Conservation (phyloP, 2,888 invertebrate species). For the Muscina levida region DNA sequence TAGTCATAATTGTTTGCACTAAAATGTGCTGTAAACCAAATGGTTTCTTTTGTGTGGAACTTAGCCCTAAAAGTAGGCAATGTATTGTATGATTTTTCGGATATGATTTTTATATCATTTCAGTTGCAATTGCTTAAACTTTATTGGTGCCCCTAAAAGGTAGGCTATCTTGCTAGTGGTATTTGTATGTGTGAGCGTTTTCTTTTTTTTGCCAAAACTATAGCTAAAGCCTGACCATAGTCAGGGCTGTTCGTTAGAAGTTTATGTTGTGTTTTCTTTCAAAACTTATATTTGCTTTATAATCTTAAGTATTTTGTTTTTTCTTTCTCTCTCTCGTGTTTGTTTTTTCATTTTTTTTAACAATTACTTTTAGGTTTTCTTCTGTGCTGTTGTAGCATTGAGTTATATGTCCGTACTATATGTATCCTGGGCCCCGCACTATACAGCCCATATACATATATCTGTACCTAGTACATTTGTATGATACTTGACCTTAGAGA, state of each 20-base stretch:
- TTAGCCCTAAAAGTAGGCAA: slow-evolving; percentile 1
- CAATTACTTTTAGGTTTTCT: slow-evolving; percentile 41
- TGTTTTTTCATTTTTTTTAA: slow-evolving; percentile 24
- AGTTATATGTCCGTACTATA: too few species aligned
- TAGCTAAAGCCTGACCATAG: too few species aligned
- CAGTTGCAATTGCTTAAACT: too few species aligned
- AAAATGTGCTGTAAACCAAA: too few species aligned
- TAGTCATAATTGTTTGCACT: neutral
- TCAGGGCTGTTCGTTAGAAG: too few species aligned
- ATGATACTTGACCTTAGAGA: slow-evolving; percentile 64
- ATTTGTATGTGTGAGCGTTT: neutral
- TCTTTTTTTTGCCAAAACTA: too few species aligned
- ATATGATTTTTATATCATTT: neutral
- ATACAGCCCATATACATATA: slow-evolving; percentile 1
- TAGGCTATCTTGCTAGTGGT: slow-evolving; percentile 3
- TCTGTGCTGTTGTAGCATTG: too few species aligned
- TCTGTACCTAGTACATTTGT: slow-evolving; percentile 7
- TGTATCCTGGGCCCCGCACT: neutral
- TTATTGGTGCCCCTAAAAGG: too few species aligned
- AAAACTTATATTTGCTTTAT: slow-evolving; percentile 1
- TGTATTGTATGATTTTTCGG: neutral
- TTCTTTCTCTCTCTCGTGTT: neutral
- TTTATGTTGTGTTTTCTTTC: neutral
- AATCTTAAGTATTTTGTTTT: neutral
- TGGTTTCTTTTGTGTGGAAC: too few species aligned